phyloP scores from a whole-genome alignment of 23 tunicate genomes.

The Corella eumyota region DNA sequence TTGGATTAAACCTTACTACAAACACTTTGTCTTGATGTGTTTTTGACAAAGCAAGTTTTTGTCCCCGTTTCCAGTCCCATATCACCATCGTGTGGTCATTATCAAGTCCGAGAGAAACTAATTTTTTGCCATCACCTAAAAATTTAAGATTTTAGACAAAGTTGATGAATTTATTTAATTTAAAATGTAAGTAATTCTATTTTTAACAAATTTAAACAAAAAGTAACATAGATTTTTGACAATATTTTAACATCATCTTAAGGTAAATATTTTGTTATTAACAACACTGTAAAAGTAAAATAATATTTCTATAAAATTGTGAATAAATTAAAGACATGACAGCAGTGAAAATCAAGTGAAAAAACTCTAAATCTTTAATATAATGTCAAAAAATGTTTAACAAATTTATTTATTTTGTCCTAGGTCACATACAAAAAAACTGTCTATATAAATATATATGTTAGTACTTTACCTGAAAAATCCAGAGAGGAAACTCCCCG shows the following conservation, averaged over 20 bases:
- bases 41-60: conserved; percentile 63
- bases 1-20: conserved; percentile 34
- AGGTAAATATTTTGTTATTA: too few species aligned
- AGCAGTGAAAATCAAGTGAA: too few species aligned
- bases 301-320: too few species aligned
- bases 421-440: too few species aligned
- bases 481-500: conserved; percentile 77
- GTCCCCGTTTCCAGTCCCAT: conserved; percentile 97
- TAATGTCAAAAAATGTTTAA: too few species aligned
- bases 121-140: conserved; percentile 71
- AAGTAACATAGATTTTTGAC: too few species aligned
- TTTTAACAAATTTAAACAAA: too few species aligned
- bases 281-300: too few species aligned
- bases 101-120: conserved; percentile 88
- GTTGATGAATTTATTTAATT: neutral
- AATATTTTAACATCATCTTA: neutral
- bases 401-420: too few species aligned
- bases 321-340: too few species aligned
- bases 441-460: neutral
- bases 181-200: neutral
- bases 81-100: conserved; percentile 90
- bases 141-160: neutral
- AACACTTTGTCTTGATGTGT: conserved; percentile 91
- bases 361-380: too few species aligned
- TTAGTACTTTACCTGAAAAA: conserved; percentile 47